Percentiles rank a stretch among this genome's conserved stretches.
phyloP scores from a whole-genome alignment of 1,140 invertebrate genomes.

The Meloidogyne hapla region DNA sequence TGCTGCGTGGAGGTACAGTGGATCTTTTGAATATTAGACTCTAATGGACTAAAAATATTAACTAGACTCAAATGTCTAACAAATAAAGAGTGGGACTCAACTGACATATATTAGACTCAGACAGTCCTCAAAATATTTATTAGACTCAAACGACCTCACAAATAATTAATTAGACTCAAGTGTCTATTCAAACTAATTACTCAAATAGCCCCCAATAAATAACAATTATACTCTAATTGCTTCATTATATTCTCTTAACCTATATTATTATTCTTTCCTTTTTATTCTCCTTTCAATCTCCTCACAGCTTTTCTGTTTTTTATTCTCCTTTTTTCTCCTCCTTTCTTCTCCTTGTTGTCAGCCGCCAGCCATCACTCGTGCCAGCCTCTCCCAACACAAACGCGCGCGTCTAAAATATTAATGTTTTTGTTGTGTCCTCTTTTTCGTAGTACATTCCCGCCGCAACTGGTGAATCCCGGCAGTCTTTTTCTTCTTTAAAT shows the following conservation, averaged over 20 bases:
- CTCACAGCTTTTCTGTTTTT: background rate
- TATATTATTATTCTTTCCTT: background rate
- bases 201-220: too few species aligned
- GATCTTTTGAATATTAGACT: slow-evolving; percentile 7
- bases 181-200: too few species aligned
- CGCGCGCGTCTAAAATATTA: background rate
- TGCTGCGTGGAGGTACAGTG: slow-evolving; percentile 48
- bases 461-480: background rate
- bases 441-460: background rate
- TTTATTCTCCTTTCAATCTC: background rate
- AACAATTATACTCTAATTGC: background rate
- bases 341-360: background rate
- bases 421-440: background rate
- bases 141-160: too few species aligned
- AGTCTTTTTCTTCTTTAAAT: background rate
- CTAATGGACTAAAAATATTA: background rate
- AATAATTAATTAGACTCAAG: too few species aligned
- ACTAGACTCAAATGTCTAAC: background rate
- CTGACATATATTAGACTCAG: background rate
- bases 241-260: slow-evolving; percentile 2
- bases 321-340: background rate
- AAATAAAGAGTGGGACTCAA: too few species aligned
- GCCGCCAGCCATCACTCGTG: background rate
- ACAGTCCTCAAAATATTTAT: too few species aligned
- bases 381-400: slow-evolving; percentile 8